Conservation (phyloP, 2,888 invertebrate species). For the Trileptium ribeirensis region DNA sequence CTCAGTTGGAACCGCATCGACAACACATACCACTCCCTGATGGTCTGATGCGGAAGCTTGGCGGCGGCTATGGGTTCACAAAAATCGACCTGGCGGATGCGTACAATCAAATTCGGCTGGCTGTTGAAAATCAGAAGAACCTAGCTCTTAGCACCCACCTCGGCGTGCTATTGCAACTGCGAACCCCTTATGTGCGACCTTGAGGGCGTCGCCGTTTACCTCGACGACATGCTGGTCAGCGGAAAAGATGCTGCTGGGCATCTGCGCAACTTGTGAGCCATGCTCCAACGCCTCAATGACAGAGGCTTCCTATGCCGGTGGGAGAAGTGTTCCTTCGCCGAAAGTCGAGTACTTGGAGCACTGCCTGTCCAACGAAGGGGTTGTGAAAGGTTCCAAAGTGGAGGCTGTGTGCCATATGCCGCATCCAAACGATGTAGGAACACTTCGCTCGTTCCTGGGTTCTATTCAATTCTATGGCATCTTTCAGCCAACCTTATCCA, state of each 20-base stretch:
- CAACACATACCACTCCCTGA: conserved; percentile 39
- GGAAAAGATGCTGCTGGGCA: conserved; percentile 32
- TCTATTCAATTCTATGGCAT: conserved; percentile 42
- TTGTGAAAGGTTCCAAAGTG: conserved; percentile 36
- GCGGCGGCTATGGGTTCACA: conserved; percentile 27
- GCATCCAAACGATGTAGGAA: conserved; percentile 37
- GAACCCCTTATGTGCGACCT: conserved; percentile 31
- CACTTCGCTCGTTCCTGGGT: conserved; percentile 42
- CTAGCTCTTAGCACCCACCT: background rate
- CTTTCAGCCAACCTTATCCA: conserved; percentile 35
- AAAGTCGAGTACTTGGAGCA: conserved; percentile 41
- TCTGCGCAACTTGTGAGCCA: conserved; percentile 26
- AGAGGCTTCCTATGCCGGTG: conserved; percentile 34
- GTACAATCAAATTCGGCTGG: conserved; percentile 8
- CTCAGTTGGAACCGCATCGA: conserved; percentile 27
- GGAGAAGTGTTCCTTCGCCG: conserved; percentile 39
- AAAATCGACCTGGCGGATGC: background rate
- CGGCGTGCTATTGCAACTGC: background rate
- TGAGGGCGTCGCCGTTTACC: conserved; percentile 29
- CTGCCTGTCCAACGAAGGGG: conserved; percentile 34
- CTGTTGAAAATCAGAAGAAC: background rate
- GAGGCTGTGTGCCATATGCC: conserved; percentile 41
- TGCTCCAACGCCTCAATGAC: conserved; percentile 32
- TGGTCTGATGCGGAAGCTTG: conserved; percentile 32
- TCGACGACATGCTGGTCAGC: conserved; percentile 39